A percentile compares a stretch with the other conserved stretches of the same genome.
These are phyloP conservation scores for Cryptomyrus ogoouensis DNA, from an alignment of 2,113 vertebrate species.

Conservation along the genomic window DNA sequence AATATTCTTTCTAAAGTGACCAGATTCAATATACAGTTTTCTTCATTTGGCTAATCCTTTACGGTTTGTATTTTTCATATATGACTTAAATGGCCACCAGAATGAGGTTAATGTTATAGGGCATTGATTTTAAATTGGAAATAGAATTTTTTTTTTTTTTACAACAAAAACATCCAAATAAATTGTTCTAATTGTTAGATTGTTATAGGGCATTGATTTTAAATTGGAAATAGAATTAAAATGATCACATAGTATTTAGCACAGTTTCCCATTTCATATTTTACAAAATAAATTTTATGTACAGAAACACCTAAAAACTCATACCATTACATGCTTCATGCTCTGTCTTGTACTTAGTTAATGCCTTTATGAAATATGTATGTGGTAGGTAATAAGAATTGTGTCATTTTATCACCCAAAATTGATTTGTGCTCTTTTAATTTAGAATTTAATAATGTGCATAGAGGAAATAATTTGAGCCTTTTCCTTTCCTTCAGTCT, in stretches of 20 bases:
- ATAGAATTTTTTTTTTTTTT: neutral
- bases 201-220: neutral
- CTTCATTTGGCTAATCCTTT: neutral
- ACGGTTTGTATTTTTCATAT: neutral
- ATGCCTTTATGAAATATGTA: neutral
- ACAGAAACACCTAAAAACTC: neutral
- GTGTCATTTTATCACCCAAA: neutral
- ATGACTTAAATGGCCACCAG: neutral
- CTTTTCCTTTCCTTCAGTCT: neutral
- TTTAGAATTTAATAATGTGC: neutral
- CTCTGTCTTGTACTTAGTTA: constrained; percentile 1
- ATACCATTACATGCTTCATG: neutral
- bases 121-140: no score
- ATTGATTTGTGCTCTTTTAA: constrained; percentile 5
- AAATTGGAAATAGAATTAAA: neutral
- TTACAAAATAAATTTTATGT: neutral
- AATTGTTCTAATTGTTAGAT: neutral
- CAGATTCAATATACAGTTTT: neutral
- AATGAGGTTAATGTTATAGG: neutral
- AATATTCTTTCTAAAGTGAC: neutral
- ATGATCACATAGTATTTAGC: neutral
- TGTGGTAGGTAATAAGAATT: neutral
- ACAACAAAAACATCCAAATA: neutral
- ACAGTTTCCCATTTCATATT: neutral
- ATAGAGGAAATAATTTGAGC: neutral